phyloP scores from a whole-genome alignment of 2,113 vertebrate genomes.

The Hemichromis elongatus region DNA sequence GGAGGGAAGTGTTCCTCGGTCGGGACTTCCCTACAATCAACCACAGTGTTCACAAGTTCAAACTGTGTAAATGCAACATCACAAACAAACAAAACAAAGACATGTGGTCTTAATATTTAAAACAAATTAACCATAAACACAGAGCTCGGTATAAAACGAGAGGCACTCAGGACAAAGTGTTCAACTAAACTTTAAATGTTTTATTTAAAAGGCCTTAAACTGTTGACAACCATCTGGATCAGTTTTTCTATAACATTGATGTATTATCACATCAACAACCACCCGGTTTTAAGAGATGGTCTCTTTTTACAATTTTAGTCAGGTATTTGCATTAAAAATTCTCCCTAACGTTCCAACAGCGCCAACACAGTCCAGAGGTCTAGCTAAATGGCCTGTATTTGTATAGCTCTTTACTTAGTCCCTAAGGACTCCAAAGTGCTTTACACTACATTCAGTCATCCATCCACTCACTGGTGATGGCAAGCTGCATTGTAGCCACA shows the following conservation, averaged over 20 bases:
- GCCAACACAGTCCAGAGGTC: too few species aligned
- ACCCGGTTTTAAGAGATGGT: background rate
- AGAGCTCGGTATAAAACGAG: rapidly evolving
- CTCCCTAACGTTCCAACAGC: background rate
- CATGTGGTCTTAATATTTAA: background rate
- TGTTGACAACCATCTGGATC: background rate
- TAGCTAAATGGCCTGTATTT: too few species aligned
- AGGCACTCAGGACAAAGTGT: background rate
- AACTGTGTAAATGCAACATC: background rate
- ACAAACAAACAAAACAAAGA: background rate
- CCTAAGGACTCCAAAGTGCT: too few species aligned
- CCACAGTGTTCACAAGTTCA: background rate
- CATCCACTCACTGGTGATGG: too few species aligned
- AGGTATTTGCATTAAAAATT: background rate
- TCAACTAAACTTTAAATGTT: background rate
- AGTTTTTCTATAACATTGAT: rapidly evolving
- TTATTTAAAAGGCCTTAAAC: background rate
- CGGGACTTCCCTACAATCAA: background rate
- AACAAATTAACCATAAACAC: background rate
- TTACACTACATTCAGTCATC: too few species aligned
- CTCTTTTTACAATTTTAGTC: background rate
- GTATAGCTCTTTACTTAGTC: too few species aligned
- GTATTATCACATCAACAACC: background rate
- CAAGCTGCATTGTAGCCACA: too few species aligned
- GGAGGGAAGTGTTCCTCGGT: background rate